These are phyloP conservation scores for Passer montanus DNA, from an alignment of 2,113 vertebrate species.

Conservation along the genomic window DNA sequence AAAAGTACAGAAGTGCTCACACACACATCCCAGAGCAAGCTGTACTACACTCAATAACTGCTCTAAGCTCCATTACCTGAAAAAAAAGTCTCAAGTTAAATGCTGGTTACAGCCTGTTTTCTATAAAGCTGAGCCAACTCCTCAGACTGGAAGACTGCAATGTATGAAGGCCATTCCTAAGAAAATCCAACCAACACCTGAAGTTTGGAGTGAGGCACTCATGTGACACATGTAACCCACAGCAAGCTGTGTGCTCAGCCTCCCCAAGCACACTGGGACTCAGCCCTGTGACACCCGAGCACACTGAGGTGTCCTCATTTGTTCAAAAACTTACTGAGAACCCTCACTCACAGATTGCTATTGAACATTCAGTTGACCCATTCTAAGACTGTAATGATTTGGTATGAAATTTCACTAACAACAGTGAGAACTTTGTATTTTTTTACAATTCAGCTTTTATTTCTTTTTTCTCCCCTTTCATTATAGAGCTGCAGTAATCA, in stretches of 20 bases:
- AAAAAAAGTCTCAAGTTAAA: background rate
- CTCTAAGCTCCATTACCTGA: background rate
- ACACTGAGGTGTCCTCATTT: background rate
- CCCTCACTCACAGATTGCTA: background rate
- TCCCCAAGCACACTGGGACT: background rate
- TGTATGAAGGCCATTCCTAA: background rate
- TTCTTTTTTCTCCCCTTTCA: background rate
- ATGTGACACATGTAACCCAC: fast-evolving
- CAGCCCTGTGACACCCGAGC: background rate
- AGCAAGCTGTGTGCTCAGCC: background rate
- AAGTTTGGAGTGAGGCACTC: background rate
- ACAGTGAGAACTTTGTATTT: background rate
- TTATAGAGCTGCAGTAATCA: background rate
- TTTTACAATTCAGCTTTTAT: background rate
- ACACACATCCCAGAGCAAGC: background rate
- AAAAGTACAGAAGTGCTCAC: fast-evolving
- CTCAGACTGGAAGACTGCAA: background rate
- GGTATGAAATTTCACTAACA: slow-evolving; percentile 46
- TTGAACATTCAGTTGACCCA: background rate
- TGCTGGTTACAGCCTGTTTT: background rate
- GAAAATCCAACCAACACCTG: background rate
- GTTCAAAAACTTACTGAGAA: background rate
- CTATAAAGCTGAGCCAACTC: background rate
- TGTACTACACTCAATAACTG: background rate
- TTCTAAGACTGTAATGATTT: slow-evolving; percentile 52